Base-by-base conservation (phyloP, 2,797 vertebrate genomes). In the Melanotaenia maccullochi region DNA sequence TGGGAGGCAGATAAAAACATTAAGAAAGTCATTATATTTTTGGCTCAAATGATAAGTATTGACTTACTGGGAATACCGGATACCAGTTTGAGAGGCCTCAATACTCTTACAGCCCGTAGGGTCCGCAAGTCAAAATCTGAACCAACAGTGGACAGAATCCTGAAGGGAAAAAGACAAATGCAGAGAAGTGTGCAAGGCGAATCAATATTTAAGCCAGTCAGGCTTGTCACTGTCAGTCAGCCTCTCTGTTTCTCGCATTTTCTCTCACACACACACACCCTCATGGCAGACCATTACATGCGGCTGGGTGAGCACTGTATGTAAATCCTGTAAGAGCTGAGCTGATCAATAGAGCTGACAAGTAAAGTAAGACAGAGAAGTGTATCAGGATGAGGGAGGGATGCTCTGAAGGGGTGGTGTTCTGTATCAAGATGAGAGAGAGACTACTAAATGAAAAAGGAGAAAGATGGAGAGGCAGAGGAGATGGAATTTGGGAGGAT, bases 11-110 rank as follows among this genome's bases (percentile, higher is more conserved):
- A 11, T 52, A 12, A 52, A 51, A 52, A 4, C n/a, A 13, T 52
- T 52, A 42, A 52, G 24, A 40, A 64, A 54, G 13, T 12, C 18
- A 63, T 24, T 22, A 56, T 64, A 44, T 52, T 60, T 35, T 1
- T 42, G 0, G 13, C 18, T 63, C 47, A 60, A 60, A 58, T 33
- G 5, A 68, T 42, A 32, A 69, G 5, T 35, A 36, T 70, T 7
- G 30, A 95, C 95, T 92, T 90, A 98, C 97, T 98, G 91, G 97
- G 97, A 93, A 98, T 98, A 89, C 97, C 97, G 42, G 97, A 98
- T 81, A 98, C 97, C 90, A 98, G 94, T 89, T 98, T 98, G 82
- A 98, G 96, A 14, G 97, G 97, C 85, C 97, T 93, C 62, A 98
- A 92, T 44, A 98, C 97, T 24, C 97, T 94, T 65, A 98, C 97